Evolutionary conservation across 2,888 invertebrate genomes (phyloP).

Genomic region (Aporophyla lueneburgensis): DNA sequence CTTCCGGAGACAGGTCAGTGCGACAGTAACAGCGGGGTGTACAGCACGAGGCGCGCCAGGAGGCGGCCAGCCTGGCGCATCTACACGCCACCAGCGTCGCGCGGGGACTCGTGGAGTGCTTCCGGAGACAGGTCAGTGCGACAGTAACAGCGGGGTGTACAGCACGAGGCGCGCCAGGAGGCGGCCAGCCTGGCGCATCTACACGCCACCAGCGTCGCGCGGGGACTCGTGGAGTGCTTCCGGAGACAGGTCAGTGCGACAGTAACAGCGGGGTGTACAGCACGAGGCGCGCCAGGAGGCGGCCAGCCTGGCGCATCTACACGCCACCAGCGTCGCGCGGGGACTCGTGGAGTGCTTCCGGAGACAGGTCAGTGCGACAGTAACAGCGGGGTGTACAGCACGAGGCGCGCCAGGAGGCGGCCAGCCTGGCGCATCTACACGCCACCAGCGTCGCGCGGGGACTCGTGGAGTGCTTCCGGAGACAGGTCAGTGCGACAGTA

Average conservation of each 20-base stretch:
- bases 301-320: conserved; percentile 90
- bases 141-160: conserved; percentile 92
- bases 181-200: conserved; percentile 91
- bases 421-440: conserved; percentile 91
- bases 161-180: conserved; percentile 87
- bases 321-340: conserved; percentile 92
- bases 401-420: conserved; percentile 90
- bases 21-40: conserved; percentile 92
- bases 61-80: conserved; percentile 91
- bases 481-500: conserved; percentile 73
- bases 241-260: conserved; percentile 76
- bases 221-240: conserved; percentile 91
- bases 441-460: conserved; percentile 92
- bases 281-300: conserved; percentile 90
- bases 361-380: conserved; percentile 75
- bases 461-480: conserved; percentile 90
- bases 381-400: conserved; percentile 92
- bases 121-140: conserved; percentile 77
- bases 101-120: conserved; percentile 91
- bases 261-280: conserved; percentile 92
- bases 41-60: conserved; percentile 89
- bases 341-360: conserved; percentile 91
- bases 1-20: conserved; percentile 77
- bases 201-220: conserved; percentile 91
- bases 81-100: conserved; percentile 92